These are phyloP conservation scores for Chironomus tepperi DNA, from an alignment of 1,140 invertebrate genomes.

Conservation along the genomic window DNA sequence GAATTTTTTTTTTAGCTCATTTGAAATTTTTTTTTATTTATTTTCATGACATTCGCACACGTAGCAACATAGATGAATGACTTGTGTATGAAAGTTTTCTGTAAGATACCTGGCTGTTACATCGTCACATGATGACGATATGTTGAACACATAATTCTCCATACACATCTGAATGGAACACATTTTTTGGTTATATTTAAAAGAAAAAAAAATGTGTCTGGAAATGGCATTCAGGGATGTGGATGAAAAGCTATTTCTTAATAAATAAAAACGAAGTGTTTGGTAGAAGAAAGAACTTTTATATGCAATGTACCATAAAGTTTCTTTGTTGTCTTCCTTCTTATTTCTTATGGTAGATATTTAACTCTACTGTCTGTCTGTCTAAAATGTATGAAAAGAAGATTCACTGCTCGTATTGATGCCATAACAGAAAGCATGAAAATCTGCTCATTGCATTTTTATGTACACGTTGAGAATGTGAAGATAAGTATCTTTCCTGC, in stretches of 20 bases:
- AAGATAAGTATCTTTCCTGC: not conserved
- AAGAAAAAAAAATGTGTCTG: not conserved
- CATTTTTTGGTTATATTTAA: not conserved
- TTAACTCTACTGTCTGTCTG: not conserved
- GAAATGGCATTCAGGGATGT: not conserved
- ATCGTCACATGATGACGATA: not conserved
- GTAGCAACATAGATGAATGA: too few species aligned
- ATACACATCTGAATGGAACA: not conserved
- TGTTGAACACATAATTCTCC: not conserved
- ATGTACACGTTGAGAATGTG: not conserved
- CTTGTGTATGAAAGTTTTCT: too few species aligned
- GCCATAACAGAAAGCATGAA: not conserved
- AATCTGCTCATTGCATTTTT: conserved; percentile 2
- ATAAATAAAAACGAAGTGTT: not conserved
- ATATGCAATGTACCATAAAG: not conserved
- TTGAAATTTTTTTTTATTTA: too few species aligned
- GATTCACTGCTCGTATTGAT: not conserved
- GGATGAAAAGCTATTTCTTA: too few species aligned
- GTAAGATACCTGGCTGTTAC: not conserved
- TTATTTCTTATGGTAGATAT: conserved; percentile 4
- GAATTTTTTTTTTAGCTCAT: too few species aligned
- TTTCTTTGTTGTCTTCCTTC: conserved; percentile 10
- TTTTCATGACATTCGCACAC: too few species aligned
- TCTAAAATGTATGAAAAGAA: not conserved
- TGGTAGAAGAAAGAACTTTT: not conserved